Conservation (phyloP, 2,113 vertebrate genomes). For the Aegotheles bennettii region DNA sequence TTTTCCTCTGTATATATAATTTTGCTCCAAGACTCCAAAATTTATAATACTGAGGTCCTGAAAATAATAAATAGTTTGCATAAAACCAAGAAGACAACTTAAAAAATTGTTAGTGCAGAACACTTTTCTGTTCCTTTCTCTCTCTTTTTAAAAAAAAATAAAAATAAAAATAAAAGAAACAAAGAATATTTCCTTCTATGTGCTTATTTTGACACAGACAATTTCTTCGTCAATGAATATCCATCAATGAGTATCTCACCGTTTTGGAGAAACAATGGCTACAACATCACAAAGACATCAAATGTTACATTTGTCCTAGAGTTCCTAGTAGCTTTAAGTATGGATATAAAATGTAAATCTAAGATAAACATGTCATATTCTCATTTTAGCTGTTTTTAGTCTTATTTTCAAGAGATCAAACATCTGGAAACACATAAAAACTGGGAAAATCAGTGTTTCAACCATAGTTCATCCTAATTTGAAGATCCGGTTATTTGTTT, state of each 20-base stretch:
- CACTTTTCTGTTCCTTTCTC: neutral
- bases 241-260: fast-evolving
- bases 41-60: neutral
- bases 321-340: neutral
- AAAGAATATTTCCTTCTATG: neutral
- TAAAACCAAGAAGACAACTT: neutral
- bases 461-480: neutral
- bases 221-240: neutral
- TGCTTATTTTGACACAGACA: neutral
- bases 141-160: neutral
- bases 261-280: neutral
- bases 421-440: neutral
- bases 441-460: neutral
- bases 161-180: no score
- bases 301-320: neutral
- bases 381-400: neutral
- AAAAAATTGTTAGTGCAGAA: neutral
- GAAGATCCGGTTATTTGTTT: neutral
- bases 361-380: neutral
- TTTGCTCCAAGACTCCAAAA: neutral
- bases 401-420: neutral
- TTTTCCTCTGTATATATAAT: slow-evolving; percentile 30
- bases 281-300: neutral
- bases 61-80: neutral
- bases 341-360: neutral